Evolutionary conservation across 2,888 invertebrate species (phyloP), one percentile per base, ranked within the genome.

Genomic region (Archips xylosteana): DNA sequence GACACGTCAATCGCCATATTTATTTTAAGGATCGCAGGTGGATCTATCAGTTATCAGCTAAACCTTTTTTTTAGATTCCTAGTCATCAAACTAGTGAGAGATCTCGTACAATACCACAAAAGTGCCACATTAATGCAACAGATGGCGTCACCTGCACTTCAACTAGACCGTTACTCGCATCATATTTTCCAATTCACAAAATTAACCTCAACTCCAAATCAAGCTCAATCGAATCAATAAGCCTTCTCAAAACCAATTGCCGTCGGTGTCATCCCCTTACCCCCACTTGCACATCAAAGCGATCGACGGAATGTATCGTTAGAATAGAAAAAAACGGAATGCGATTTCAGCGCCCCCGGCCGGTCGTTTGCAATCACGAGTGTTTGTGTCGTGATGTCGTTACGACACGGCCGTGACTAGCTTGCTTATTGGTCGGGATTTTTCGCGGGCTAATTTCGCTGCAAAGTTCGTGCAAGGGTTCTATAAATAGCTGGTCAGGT

Each of bases 401-500:
- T 90, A 90, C 69, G 70, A 80, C 83, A 82, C 84, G 81, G 79
- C 79, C 90, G 90, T 90, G 90, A 89, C 89, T 86, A 76, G 90
- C 83, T 81, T 89, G 77, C 85, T 82, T 85, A 86, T 83, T 82
- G 23, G 81, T 80, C 34, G 49, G 32, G 75, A 8, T 54, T 54
- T 54, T 54, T 10, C 3, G 12, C 45, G 45, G 12, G 12, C 45
- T 45, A 45, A 45, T 45, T 45, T 45, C 12, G 39, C 39, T 39
- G 39, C 39, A 39, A 39, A 39, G 39, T 39, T 6, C 39, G 39
- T 39, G 39, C 39, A 6, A 39, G 39, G 39, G 39, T 39, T 39
- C 5, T 39, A 5, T 39, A 39, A 39, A 3, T 39, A 39, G 6
- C 39, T 39, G 6, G 6, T 39, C 5, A 39, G 39, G 6, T 39